Conservation (phyloP, 2,797 vertebrate genomes). For the Callimico goeldii region DNA sequence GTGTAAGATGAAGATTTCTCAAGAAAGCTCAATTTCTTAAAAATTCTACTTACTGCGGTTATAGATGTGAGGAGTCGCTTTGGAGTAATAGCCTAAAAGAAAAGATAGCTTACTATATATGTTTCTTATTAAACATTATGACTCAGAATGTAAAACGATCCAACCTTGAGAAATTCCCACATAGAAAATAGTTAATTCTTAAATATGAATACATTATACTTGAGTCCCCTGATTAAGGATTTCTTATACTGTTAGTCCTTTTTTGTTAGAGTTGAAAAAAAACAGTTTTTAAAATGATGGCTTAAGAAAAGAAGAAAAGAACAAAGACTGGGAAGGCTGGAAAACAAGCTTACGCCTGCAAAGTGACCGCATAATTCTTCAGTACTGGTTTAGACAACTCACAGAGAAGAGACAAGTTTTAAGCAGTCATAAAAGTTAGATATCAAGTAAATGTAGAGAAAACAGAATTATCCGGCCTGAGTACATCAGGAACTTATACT, state of each 20-base stretch:
- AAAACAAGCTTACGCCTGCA: neutral
- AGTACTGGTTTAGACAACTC: neutral
- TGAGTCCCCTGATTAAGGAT: neutral
- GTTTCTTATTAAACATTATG: neutral
- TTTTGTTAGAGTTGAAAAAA: neutral
- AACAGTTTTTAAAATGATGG: neutral
- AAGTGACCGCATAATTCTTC: neutral
- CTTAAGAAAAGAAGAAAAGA: slow-evolving; percentile 3
- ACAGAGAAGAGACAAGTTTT: neutral
- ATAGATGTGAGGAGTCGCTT: slow-evolving; percentile 95
- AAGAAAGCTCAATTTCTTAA: neutral
- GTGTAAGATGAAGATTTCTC: slow-evolving; percentile 17
- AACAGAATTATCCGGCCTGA: neutral
- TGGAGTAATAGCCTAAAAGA: slow-evolving; percentile 93
- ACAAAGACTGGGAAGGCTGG: neutral
- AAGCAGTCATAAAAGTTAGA: neutral
- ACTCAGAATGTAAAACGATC: slow-evolving; percentile 24
- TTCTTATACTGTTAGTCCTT: neutral
- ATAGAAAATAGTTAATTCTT: slow-evolving; percentile 27
- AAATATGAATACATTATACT: slow-evolving; percentile 14
- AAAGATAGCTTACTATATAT: neutral
- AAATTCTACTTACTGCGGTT: slow-evolving; percentile 89
- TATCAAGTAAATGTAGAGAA: neutral
- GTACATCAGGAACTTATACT: neutral
- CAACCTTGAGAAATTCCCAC: neutral